Evolutionary conservation across 2,797 vertebrate species (phyloP), one percentile per base, ranked within the genome.

Genomic region (Pangasius mekongensis): DNA sequence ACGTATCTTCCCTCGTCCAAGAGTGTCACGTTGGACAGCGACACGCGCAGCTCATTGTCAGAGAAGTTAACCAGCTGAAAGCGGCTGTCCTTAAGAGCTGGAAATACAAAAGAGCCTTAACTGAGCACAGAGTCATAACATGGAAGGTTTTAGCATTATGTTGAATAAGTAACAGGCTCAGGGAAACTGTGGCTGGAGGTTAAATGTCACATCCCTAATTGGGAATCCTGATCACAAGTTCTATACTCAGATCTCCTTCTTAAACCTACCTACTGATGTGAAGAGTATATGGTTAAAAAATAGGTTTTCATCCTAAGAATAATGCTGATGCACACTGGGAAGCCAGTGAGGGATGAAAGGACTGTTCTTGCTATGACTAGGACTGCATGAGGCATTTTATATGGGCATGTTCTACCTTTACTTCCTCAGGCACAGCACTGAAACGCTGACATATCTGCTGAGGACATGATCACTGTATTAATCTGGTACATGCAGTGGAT

Each of bases 21-120:
- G 86, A 97, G 93, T 4, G 97, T 97, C 91, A 97, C 97, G 0
- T 97, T 97, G 0, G 97, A 97, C 93, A 97, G 87, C 0, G 97
- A 97, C 85, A 97, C 97, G 6, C 95, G 94, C 67, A 97, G 95
- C 93, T 97, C 97, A 13, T 97, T 97, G 95, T 97, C 97, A 49
- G 97, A 97, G 94, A 97, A 97, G 95, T 97, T 97, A 93, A 97
- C 96, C 94, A 97, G 92, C 95, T 97, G 97, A 94, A 97, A 97
- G 87, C 97, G 95, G 94, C 96, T 97, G 95, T 97, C 97, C 93
- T 97, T 97, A 93, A 97, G 91, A 1, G 97, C 97, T 97, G 95
- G 0, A 58, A 58, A 88, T 84, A 90, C 77, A 91, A 22, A 22
- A 90, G 33, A 67, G 18, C n/a, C 27, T 30, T n/a, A 43, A 60